Percentiles rank a stretch among this genome's conserved stretches.
Conservation (phyloP, 2,888 invertebrate species). For the Drosophila atroscutellata region DNA sequence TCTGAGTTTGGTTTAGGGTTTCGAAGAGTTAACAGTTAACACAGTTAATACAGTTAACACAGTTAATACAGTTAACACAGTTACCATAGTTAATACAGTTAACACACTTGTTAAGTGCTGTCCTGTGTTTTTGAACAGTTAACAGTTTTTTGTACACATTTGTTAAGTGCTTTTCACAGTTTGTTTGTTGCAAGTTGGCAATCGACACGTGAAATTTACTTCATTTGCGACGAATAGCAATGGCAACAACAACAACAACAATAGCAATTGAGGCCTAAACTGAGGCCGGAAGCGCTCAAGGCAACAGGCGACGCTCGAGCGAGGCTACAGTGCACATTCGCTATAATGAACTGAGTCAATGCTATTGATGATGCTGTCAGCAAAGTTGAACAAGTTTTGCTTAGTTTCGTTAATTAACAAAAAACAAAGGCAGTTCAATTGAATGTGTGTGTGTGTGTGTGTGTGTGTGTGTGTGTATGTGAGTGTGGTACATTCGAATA, state of each 20-base stretch:
- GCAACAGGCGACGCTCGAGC: conserved; percentile 40
- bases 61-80: not conserved
- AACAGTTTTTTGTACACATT: not conserved
- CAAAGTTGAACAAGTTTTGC: not conserved
- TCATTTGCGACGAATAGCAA: conserved; percentile 11
- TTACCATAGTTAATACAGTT: not conserved
- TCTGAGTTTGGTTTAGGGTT: not conserved
- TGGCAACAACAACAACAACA: conserved; percentile 2
- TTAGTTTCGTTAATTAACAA: not conserved
- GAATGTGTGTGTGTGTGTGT: not conserved
- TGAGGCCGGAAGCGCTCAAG: conserved; percentile 33
- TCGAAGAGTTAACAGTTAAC: not conserved
- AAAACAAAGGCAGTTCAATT: not conserved
- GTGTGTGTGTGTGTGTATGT: not conserved
- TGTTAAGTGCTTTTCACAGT: conserved; percentile 17
- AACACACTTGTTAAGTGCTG: conserved; percentile 22
- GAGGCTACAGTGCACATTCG: conserved; percentile 16
- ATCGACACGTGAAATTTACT: conserved; percentile 20
- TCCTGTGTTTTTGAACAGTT: not conserved
- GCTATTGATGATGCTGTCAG: no score
- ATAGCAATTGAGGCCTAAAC: conserved; percentile 2
- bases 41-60: not conserved
- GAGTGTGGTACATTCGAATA: conserved; percentile 7
- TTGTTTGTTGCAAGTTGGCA: conserved; percentile 12
- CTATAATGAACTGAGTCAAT: not conserved